Percentiles rank a stretch among this genome's conserved stretches.
Evolutionary conservation across 2,113 vertebrate species (phyloP).

Genomic region (Hippocampus barbouri): DNA sequence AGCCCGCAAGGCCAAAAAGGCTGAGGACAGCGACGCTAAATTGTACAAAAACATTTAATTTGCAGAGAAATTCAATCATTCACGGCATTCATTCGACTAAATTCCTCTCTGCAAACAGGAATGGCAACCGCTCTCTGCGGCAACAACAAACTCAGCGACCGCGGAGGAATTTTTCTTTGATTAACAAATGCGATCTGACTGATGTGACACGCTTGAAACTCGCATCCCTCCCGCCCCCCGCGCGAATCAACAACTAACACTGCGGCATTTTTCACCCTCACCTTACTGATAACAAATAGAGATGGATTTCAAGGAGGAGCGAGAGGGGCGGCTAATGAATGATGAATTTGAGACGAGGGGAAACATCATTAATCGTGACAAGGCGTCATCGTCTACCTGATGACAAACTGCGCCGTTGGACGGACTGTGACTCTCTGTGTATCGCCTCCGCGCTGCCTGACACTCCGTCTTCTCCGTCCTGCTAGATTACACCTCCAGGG

Average conservation of each 20-base stretch:
- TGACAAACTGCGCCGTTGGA: constrained; percentile 72
- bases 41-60: constrained; percentile 16
- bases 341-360: constrained; percentile 73
- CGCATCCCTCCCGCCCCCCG: constrained; percentile 37
- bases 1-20: background rate
- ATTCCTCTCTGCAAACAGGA: constrained; percentile 15
- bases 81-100: constrained; percentile 31
- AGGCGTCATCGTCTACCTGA: constrained; percentile 65
- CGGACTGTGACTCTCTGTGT: constrained; percentile 69
- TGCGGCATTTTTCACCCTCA: constrained; percentile 55
- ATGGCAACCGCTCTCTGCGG: constrained; percentile 13
- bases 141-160: constrained; percentile 25
- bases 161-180: constrained; percentile 36
- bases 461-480: constrained; percentile 77
- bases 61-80: constrained; percentile 21
- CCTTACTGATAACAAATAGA: constrained; percentile 65
- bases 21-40: constrained; percentile 1
- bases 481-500: constrained; percentile 81
- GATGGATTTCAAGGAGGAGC: constrained; percentile 54
- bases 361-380: constrained; percentile 74
- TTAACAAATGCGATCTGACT: constrained; percentile 55
- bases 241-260: constrained; percentile 51
- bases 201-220: constrained; percentile 59
- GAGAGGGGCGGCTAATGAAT: constrained; percentile 71
- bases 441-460: constrained; percentile 69